Evolutionary conservation across 1,140 invertebrate genomes (phyloP), one percentile per base, ranked within the genome.

Genomic region (Reticulitermes speratus): DNA sequence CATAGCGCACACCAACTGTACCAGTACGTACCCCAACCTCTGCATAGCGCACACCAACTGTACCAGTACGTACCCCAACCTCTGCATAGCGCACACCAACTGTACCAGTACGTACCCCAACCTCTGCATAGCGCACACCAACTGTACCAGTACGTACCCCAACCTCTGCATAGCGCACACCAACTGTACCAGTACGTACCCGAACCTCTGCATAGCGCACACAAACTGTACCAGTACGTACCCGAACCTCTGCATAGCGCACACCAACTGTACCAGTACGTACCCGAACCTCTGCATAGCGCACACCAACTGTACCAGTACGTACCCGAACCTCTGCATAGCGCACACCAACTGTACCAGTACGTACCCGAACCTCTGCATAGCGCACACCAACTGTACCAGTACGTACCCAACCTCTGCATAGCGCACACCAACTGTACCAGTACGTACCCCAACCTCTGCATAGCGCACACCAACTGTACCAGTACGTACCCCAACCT

Each of bases 361-460:
- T 30, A 86, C 86, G 12, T 30, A 86, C 86, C 86, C 86, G 2
- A 86, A 52, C 2, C 14, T n/a, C n/a, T n/a, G n/a, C n/a, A n/a
- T n/a, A n/a, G n/a, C n/a, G n/a, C n/a, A n/a, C n/a, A n/a, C n/a
- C n/a, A 38, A 38, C 38, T 38, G 38, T 38, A 5, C 0, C 19
- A 21, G 19, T 30, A 86, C 86, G 12, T 30, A 86, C 86, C 86
- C 86, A n/a, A n/a, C n/a, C n/a, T n/a, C n/a, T n/a, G n/a, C n/a
- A n/a, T n/a, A n/a, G n/a, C n/a, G n/a, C n/a, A n/a, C n/a, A n/a
- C n/a, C n/a, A 38, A 38, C 38, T 38, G 38, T 38, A 5, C 0
- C 19, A 21, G 19, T 30, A 86, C 86, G 12, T 30, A 86, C 86
- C 86, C 86, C 9, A 86, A 52, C 2, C 14, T n/a, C n/a, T n/a